These are phyloP conservation scores for Steinernema scapterisci DNA, from an alignment of 2,888 invertebrate genomes.

Conservation along the genomic window DNA sequence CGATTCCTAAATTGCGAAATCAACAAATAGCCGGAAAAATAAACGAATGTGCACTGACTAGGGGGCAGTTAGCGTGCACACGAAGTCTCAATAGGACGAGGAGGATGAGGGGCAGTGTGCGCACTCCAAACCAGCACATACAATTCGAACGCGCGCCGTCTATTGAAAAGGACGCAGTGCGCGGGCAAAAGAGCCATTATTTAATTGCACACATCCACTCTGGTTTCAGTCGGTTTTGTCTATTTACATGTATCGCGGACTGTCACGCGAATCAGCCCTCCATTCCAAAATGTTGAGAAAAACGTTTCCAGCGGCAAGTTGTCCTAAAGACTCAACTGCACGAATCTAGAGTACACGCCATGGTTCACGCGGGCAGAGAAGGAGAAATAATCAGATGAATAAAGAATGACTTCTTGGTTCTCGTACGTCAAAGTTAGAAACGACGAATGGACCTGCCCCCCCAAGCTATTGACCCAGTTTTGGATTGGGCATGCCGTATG, in stretches of 20 bases:
- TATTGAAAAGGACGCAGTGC: slow-evolving; percentile 8
- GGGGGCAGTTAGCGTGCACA: slow-evolving; percentile 9
- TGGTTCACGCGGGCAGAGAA: no score
- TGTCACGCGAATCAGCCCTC: no score
- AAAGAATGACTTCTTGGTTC: background rate
- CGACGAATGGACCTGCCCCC: background rate
- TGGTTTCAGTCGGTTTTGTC: slow-evolving; percentile 7
- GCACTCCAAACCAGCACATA: background rate
- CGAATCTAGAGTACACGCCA: no score
- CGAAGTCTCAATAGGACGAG: background rate
- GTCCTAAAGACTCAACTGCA: no score
- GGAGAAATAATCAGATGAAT: slow-evolving; percentile 20
- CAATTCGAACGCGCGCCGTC: slow-evolving; percentile 14
- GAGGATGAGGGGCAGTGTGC: slow-evolving; percentile 16
- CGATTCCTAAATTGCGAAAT: no score
- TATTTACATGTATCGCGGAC: background rate
- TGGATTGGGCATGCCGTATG: no score
- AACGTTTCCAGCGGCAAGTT: no score
- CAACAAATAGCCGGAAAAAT: background rate
- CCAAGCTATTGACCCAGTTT: no score
- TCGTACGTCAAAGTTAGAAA: background rate
- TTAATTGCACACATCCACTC: slow-evolving; percentile 10
- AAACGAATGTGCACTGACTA: background rate
- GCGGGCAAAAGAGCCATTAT: slow-evolving; percentile 4
- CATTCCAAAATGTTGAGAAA: no score